Base-by-base conservation (phyloP, 2,113 vertebrate genomes). In the Nothobranchius furzeri region DNA sequence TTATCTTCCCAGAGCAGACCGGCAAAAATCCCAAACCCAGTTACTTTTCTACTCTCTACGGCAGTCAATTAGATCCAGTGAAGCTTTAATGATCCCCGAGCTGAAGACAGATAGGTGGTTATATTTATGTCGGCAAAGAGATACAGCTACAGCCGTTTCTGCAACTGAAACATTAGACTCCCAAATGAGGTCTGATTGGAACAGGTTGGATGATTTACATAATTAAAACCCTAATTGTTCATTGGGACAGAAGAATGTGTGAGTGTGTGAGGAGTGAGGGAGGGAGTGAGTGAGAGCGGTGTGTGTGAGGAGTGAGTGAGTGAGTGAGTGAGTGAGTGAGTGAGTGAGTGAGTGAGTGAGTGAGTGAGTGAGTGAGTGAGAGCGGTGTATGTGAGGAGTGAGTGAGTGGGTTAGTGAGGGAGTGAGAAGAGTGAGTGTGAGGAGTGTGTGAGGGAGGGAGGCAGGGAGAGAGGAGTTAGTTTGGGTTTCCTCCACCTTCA, bases 41-140 rank as follows among this genome's bases (percentile, higher is more conserved):
- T 1, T 2, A 47, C 59, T 30, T 54, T 2, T 20, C 66, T 60
- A 25, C 74, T 82, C 60, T 59, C 65, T 57, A 13, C 70, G 58
- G 55, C 72, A 72, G 60, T 66, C 79, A 67, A 85, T 81, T 75
- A 69, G 25, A 73, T 87, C 84, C 66, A 56, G 84, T 77, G 14
- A 75, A 86, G 70, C 75, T 79, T 81, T 77, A 68, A 83, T 76
- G 75, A 79, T 66, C 15, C 50, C 43, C 0, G 6, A 73, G 64
- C 64, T 66, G 48, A 79, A 75, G 67, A 68, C 80, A 78, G 60
- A 61, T 36, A 40, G 49, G 45, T 81, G 64, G 72, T 73, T 79
- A 63, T n/a, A 77, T 79, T 73, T 60, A 68, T 52, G 79, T 82
- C 72, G 72, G 64, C 13, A 30, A 4, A 30, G 30, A 30, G 7